These are phyloP conservation scores for Drosophila simulans DNA, from an alignment of 1,140 invertebrate genomes.

Conservation along the genomic window DNA sequence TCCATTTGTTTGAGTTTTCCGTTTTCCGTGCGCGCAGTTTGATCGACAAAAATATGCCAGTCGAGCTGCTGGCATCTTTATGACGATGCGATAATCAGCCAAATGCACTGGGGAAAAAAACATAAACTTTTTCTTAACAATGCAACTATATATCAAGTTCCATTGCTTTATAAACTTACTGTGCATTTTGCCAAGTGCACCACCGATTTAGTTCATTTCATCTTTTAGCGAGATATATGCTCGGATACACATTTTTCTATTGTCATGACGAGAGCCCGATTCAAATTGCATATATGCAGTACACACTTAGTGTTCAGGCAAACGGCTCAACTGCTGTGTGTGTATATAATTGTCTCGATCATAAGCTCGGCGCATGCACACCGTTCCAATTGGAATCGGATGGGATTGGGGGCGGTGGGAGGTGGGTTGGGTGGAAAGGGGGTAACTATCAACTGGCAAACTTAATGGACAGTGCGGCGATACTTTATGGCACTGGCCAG, in stretches of 20 bases:
- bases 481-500: conserved; percentile 45
- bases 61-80: conserved; percentile 68
- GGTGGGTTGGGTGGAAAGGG: not conserved
- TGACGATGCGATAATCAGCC: conserved; percentile 49
- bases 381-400: conserved; percentile 19
- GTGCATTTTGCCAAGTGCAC: not conserved
- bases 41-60: conserved; percentile 58
- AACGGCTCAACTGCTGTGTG: conserved; percentile 32
- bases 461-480: conserved; percentile 64
- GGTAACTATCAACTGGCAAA: conserved; percentile 59
- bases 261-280: conserved; percentile 74
- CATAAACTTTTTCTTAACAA: not conserved
- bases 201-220: conserved; percentile 52
- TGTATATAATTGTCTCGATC: conserved; percentile 76
- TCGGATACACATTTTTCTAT: conserved; percentile 34
- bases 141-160: not conserved
- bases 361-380: conserved; percentile 72
- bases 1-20: conserved; percentile 28
- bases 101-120: conserved; percentile 9
- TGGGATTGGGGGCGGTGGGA: conserved; percentile 7
- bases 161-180: not conserved
- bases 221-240: conserved; percentile 26
- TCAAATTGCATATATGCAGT: conserved; percentile 54
- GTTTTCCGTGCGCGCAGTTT: conserved; percentile 48
- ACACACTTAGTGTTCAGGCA: conserved; percentile 4